Evolutionary conservation across 2,888 invertebrate species (phyloP).

Genomic region (Eupeodes latifasciatus): DNA sequence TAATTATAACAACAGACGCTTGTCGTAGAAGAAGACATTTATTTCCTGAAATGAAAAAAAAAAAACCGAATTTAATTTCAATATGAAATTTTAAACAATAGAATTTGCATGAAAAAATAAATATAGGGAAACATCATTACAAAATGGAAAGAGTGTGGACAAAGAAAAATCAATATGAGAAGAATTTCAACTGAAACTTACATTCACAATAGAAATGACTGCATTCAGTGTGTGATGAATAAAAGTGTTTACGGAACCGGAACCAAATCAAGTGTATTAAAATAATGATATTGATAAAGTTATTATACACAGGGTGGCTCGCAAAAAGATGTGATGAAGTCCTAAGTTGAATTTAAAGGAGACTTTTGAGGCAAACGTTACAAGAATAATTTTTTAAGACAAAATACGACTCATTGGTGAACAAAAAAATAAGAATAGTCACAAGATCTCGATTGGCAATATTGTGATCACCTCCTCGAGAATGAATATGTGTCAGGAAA

Average conservation of each 20-base stretch:
- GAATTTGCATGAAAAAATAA: slow-evolving; percentile 12
- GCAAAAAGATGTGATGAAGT: no score
- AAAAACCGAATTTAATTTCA: background rate
- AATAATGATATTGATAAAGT: slow-evolving; percentile 6
- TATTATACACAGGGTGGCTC: background rate
- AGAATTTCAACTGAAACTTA: background rate
- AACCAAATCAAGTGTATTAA: slow-evolving; percentile 61
- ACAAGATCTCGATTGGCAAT: no score
- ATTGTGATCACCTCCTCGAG: no score
- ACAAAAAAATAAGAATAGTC: no score
- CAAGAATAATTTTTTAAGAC: no score
- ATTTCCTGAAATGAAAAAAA: slow-evolving; percentile 45
- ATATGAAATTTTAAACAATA: slow-evolving; percentile 18
- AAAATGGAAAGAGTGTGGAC: slow-evolving; percentile 1
- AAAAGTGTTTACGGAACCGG: slow-evolving; percentile 55
- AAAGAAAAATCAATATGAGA: slow-evolving; percentile 41
- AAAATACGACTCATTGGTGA: no score
- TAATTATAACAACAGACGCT: slow-evolving; percentile 17
- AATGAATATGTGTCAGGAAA: no score
- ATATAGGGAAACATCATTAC: background rate
- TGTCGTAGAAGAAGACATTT: background rate
- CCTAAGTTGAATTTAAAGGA: no score
- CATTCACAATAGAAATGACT: slow-evolving; percentile 34
- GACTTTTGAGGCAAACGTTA: no score
- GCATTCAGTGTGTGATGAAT: slow-evolving; percentile 2